Evolutionary conservation across 2,113 vertebrate genomes (phyloP), one percentile per base, ranked within the genome.

Genomic region (Mormyrus iriodes): DNA sequence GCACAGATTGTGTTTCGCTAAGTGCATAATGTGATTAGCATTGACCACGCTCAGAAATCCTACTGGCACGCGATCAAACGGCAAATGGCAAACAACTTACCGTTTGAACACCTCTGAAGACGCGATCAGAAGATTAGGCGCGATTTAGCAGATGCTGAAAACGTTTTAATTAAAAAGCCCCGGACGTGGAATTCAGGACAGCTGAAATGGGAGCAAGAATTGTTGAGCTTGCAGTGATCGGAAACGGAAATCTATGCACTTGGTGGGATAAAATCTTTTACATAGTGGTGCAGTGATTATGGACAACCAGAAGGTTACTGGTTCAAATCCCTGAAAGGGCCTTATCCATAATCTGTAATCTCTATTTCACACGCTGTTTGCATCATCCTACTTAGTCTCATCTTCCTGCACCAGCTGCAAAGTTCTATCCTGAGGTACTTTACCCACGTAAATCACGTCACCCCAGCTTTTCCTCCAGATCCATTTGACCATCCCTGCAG

Each of bases 41-140:
- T 51, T 49, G 76, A 27, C 73, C 42, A 24, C 21, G 46, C 79
- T 48, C 21, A 13, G 39, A 61, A 65, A 65, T 84, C 65, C 76
- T 31, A 73, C 86, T 87, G 86, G 87, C 87, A 85, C 42, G 1
- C 44, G 88, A 89, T 89, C 35, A 84, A 58, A 89, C 52, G 15
- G 53, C 19, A 84, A 87, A 61, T 51, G 73, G 89, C 83, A 90
- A 88, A 88, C 87, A 51, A 79, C 89, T 87, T 87, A 88, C 53
- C 31, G 39, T 53, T 88, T 27, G 58, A 61, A 65, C 53, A 31
- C 27, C 79, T 88, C 86, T 73, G 89, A 88, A 90, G 89, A 90
- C 65, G 49, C 61, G 69, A 90, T 87, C 89, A 39, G 13, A 46
- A 84, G 86, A 90, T 90, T 52, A 73, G 44, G 21, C 21, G 10